Conservation (phyloP, 2,797 vertebrate species). For the Gymnopithys bicolor region DNA sequence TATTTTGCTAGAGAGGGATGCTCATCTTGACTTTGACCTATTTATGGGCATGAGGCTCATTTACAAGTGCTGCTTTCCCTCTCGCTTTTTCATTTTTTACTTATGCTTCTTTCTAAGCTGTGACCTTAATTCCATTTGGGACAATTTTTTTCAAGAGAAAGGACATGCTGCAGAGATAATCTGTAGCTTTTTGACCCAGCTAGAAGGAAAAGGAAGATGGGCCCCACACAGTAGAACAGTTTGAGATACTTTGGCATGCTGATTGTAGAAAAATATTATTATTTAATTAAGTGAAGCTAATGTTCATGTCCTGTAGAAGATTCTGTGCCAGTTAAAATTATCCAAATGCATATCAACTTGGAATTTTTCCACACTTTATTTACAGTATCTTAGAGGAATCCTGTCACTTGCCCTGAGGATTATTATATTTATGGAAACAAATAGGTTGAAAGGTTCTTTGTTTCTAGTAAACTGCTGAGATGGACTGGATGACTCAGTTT, state of each 20-base stretch:
- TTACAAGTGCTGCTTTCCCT: background rate
- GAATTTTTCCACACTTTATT: background rate
- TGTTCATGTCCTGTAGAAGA: background rate
- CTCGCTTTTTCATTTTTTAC: background rate
- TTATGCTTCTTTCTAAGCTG: background rate
- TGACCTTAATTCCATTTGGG: background rate
- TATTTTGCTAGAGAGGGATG: background rate
- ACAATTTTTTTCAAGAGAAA: background rate
- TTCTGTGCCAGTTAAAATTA: background rate
- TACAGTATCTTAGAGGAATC: background rate
- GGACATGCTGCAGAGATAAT: background rate
- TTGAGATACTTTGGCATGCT: background rate
- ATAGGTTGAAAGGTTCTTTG: background rate
- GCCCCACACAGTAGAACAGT: background rate
- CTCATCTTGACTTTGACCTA: background rate
- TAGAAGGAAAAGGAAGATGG: background rate
- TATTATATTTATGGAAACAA: background rate
- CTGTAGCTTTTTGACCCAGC: background rate
- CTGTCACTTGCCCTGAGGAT: background rate
- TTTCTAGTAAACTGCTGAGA: background rate
- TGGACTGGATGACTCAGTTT: background rate
- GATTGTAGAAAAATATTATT: conserved; percentile 22
- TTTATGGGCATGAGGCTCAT: background rate
- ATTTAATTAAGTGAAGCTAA: background rate
- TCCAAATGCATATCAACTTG: background rate